Percentiles rank a stretch among this genome's conserved stretches.
phyloP scores from a whole-genome alignment of 2,888 invertebrate genomes.

The Cristatella mucedo region DNA sequence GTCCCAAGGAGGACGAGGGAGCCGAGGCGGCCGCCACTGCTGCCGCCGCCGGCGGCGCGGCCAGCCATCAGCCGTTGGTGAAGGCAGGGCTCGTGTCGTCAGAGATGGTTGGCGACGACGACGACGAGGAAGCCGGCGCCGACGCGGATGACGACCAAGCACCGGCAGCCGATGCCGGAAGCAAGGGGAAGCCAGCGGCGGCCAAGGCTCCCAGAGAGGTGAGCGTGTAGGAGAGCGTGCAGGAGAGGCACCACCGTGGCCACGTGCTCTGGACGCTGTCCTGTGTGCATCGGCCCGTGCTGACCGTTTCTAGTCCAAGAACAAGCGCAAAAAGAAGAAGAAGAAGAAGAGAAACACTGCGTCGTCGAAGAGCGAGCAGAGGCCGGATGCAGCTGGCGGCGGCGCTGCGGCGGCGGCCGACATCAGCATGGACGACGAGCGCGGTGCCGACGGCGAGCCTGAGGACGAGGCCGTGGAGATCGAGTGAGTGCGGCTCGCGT shows the following conservation, averaged over 20 bases:
- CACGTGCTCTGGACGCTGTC: not conserved
- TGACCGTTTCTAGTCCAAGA: conserved; percentile 28
- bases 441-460: not conserved
- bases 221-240: not conserved
- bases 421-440: too few relatives aligned
- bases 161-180: conserved; percentile 12
- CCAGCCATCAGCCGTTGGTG: too few relatives aligned
- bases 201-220: conserved; percentile 17
- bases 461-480: not conserved
- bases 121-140: too few relatives aligned
- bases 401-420: conserved; percentile 4
- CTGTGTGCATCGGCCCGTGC: too few relatives aligned
- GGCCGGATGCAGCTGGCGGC: conserved; percentile 9
- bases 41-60: too few relatives aligned
- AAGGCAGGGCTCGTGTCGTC: too few relatives aligned
- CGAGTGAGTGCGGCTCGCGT: too few relatives aligned
- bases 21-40: not conserved
- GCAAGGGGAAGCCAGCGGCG: conserved; percentile 10
- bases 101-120: too few relatives aligned
- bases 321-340: conserved; percentile 28
- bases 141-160: too few relatives aligned
- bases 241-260: not conserved
- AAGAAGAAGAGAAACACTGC: conserved; percentile 25
- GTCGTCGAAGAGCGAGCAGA: conserved; percentile 15
- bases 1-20: conserved; percentile 12